Conservation (phyloP, 1,140 invertebrate genomes). For the Hylaeus anthracinus region DNA sequence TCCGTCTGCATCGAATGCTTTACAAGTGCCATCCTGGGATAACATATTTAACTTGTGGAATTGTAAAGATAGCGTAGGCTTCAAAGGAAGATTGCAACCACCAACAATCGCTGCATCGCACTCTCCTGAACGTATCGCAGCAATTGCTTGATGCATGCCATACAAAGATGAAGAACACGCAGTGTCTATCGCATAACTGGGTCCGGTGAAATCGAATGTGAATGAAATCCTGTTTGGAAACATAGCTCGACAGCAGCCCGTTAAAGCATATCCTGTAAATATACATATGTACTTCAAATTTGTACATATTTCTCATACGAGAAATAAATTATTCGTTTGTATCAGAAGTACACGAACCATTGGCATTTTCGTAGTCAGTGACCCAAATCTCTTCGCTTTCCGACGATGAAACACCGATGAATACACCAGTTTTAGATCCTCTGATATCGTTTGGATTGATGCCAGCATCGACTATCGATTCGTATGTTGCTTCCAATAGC, state of each 20-base stretch:
- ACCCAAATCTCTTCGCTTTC: slow-evolving; percentile 92
- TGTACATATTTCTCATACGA: background rate
- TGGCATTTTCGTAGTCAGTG: slow-evolving; percentile 86
- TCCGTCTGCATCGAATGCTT: slow-evolving; percentile 94
- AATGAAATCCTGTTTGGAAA: slow-evolving; percentile 97
- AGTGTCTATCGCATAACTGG: slow-evolving; percentile 96
- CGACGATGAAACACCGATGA: slow-evolving; percentile 92
- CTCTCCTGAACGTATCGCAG: slow-evolving; percentile 90
- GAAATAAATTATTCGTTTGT: background rate
- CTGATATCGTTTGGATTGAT: slow-evolving; percentile 90
- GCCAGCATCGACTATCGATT: slow-evolving; percentile 96
- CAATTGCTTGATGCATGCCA: slow-evolving; percentile 93
- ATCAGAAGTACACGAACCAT: slow-evolving; percentile 81
- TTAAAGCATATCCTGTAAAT: slow-evolving; percentile 88
- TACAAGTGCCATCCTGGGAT: slow-evolving; percentile 93
- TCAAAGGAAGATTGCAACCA: slow-evolving; percentile 91
- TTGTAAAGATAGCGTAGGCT: slow-evolving; percentile 94
- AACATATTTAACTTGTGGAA: slow-evolving; percentile 96
- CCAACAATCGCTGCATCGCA: slow-evolving; percentile 97
- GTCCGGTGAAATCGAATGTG: slow-evolving; percentile 95
- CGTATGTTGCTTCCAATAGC: slow-evolving; percentile 95
- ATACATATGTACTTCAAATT: background rate
- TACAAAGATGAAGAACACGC: slow-evolving; percentile 96
- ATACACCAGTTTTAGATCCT: slow-evolving; percentile 94
- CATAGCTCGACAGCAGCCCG: slow-evolving; percentile 96